Evolutionary conservation across 92 coral and sea anemone genomes (phyloP).

Genomic region (Parazoanthus atlanticus): DNA sequence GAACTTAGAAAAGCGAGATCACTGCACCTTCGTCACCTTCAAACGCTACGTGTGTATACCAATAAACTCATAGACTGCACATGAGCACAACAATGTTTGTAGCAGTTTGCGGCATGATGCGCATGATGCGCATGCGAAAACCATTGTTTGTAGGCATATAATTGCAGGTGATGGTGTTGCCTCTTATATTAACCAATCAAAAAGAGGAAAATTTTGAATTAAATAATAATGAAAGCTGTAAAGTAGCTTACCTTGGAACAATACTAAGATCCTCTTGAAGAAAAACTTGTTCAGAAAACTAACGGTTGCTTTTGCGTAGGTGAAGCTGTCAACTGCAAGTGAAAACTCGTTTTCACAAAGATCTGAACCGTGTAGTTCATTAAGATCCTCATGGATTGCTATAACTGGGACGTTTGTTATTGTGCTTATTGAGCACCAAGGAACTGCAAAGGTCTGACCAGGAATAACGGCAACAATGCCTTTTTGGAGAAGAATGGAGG

Average conservation of each 20-base stretch:
- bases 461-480: conserved; percentile 51
- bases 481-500: conserved; percentile 20
- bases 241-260: conserved; percentile 52
- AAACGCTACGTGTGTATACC: too few species aligned
- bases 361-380: not conserved
- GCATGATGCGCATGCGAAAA: too few species aligned
- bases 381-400: conserved; percentile 34
- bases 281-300: conserved; percentile 44
- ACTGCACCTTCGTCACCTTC: too few species aligned
- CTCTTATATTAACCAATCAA: not conserved
- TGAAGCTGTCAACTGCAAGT: conserved; percentile 56
- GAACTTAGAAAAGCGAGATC: too few species aligned
- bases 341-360: conserved; percentile 46
- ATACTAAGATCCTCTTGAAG: conserved; percentile 52
- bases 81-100: too few species aligned
- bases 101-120: too few species aligned
- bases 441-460: conserved; percentile 5
- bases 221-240: too few species aligned
- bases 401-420: conserved; percentile 55
- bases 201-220: too few species aligned
- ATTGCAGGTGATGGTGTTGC: not conserved
- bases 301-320: conserved; percentile 55
- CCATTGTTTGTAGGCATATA: too few species aligned
- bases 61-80: too few species aligned
- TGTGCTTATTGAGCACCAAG: conserved; percentile 41